Percentiles rank a stretch among this genome's conserved stretches.
Conservation (phyloP, 1,140 invertebrate species). For the Cydia pomonella region DNA sequence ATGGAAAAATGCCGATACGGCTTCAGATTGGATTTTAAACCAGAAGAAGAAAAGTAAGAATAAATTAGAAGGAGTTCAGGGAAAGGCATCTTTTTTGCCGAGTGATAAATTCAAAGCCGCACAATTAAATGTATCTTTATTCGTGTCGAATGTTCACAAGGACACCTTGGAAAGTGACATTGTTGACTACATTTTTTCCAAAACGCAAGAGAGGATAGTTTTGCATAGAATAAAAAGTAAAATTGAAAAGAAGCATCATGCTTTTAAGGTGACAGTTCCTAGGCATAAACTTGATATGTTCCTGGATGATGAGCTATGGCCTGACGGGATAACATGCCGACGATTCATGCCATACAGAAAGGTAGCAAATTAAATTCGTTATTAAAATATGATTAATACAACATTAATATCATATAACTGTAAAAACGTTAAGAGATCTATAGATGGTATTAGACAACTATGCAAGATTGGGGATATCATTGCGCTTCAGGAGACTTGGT, state of each 20-base stretch:
- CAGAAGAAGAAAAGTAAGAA: neutral
- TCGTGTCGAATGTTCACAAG: conserved; percentile 23
- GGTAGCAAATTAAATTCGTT: neutral
- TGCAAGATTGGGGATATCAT: conserved; percentile 25
- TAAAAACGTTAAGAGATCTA: conserved; percentile 20
- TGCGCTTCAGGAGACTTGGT: conserved; percentile 34
- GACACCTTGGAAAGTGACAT: conserved; percentile 24
- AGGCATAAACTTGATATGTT: conserved; percentile 1
- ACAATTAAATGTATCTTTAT: neutral
- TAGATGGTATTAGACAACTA: conserved; percentile 7
- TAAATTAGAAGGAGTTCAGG: neutral
- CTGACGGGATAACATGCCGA: conserved; percentile 23
- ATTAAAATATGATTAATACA: neutral
- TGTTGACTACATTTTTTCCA: conserved; percentile 31
- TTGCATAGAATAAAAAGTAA: conserved; percentile 26
- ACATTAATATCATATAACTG: conserved; percentile 29
- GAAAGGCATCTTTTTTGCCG: neutral
- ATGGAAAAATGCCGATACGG: neutral
- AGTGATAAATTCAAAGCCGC: conserved; percentile 28
- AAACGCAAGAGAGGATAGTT: conserved; percentile 20
- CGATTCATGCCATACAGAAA: conserved; percentile 20
- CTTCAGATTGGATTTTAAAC: neutral
- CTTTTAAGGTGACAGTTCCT: conserved; percentile 25
- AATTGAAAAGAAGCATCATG: neutral
- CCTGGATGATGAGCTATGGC: conserved; percentile 31